Percentiles rank a stretch among this genome's conserved stretches.
These are phyloP conservation scores for Falco cherrug DNA, from an alignment of 2,797 vertebrate species.

Conservation along the genomic window DNA sequence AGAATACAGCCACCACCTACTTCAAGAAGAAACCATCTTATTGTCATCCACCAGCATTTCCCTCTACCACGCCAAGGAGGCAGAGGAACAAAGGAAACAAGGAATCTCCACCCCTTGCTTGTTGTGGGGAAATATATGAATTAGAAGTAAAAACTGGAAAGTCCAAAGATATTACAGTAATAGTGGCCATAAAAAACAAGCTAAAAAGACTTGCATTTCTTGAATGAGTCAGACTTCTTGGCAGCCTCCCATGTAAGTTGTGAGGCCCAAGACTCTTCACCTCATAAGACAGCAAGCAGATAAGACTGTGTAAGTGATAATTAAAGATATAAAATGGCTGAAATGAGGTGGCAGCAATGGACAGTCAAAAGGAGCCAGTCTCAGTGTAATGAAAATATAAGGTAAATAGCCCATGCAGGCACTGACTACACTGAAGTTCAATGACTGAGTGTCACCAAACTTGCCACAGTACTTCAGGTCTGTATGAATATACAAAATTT, in stretches of 20 bases:
- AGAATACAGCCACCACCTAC: neutral
- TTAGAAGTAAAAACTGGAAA: neutral
- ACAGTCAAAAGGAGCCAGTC: neutral
- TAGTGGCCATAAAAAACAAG: neutral
- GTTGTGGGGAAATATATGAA: neutral
- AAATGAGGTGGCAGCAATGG: neutral
- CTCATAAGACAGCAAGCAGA: neutral
- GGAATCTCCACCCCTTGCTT: neutral
- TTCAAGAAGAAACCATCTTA: neutral
- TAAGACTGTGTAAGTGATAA: neutral
- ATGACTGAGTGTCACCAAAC: neutral
- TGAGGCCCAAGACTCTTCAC: neutral
- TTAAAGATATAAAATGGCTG: neutral
- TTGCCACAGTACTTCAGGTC: neutral
- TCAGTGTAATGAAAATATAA: neutral
- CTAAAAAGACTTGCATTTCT: neutral
- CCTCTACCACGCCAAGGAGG: neutral
- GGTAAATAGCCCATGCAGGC: neutral
- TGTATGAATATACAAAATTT: neutral
- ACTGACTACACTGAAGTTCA: neutral
- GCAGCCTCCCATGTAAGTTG: neutral
- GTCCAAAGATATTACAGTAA: neutral
- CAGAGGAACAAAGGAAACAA: neutral
- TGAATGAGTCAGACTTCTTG: constrained; percentile 8
- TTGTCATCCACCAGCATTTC: neutral